Conservation (phyloP, 2,797 vertebrate species). For the Synaphobranchus kaupii region DNA sequence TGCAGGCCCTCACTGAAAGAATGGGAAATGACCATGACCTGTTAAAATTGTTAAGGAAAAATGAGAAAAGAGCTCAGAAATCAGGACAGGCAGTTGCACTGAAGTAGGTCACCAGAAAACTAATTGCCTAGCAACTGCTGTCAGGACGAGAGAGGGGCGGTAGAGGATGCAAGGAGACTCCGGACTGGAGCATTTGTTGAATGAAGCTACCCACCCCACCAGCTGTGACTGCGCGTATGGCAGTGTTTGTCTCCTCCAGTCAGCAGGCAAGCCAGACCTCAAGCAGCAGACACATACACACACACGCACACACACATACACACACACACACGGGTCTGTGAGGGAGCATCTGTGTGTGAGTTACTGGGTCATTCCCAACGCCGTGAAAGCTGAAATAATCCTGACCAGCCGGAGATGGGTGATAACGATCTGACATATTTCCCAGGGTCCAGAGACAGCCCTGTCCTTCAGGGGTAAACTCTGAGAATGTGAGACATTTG, state of each 20-base stretch:
- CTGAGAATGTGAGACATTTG: neutral
- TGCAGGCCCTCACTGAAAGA: neutral
- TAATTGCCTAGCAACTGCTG: constrained; percentile 43
- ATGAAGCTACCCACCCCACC: constrained; percentile 32
- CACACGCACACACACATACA: constrained; percentile 5
- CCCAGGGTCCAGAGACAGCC: constrained; percentile 21
- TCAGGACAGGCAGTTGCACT: constrained; percentile 22
- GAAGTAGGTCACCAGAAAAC: constrained; percentile 38
- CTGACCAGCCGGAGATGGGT: constrained; percentile 20
- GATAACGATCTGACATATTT: constrained; percentile 21
- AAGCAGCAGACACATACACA: constrained; percentile 24
- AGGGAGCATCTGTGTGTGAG: constrained; percentile 23
- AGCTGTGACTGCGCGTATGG: constrained; percentile 41
- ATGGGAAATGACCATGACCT: neutral
- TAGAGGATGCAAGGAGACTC: neutral
- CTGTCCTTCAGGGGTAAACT: neutral
- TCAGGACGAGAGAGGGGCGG: constrained; percentile 14
- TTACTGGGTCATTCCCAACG: constrained; percentile 36
- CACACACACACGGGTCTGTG: constrained; percentile 12
- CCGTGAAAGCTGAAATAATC: constrained; percentile 42
- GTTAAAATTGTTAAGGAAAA: neutral
- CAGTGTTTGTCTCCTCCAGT: constrained; percentile 27
- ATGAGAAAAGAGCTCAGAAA: neutral
- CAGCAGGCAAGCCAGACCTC: constrained; percentile 26
- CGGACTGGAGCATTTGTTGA: constrained; percentile 40